Evolutionary conservation across 2,797 vertebrate genomes (phyloP).

Genomic region (Anableps anableps): DNA sequence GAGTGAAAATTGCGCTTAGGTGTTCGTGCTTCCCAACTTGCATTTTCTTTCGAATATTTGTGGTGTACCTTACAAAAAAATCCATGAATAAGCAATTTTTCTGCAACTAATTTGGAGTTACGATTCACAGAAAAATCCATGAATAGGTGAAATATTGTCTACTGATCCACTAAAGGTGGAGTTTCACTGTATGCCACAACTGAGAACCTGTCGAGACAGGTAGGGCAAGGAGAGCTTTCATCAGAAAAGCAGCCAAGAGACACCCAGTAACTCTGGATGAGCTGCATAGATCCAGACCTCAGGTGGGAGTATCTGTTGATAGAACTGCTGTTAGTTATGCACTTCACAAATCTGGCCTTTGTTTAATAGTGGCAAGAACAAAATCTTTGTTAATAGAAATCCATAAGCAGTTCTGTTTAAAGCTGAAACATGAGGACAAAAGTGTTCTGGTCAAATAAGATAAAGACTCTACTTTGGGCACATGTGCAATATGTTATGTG

Average conservation of each 20-base stretch:
- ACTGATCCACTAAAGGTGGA: too few relatives aligned
- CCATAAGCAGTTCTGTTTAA: too few relatives aligned
- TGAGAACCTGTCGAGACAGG: not conserved
- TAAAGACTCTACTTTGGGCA: too few relatives aligned
- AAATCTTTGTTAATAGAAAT: not conserved
- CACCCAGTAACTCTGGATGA: not conserved
- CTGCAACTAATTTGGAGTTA: not conserved
- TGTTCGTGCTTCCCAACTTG: too few relatives aligned
- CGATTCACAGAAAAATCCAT: not conserved
- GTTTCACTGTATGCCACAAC: not conserved
- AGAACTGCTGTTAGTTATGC: not conserved
- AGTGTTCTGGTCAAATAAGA: too few relatives aligned
- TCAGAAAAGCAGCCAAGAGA: not conserved
- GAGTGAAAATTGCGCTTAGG: too few relatives aligned
- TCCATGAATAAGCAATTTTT: not conserved
- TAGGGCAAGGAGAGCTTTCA: not conserved
- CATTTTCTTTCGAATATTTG: too few relatives aligned
- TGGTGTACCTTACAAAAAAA: not conserved
- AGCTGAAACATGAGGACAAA: too few relatives aligned
- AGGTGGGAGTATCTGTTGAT: not conserved
- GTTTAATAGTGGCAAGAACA: not conserved
- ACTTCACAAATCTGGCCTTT: not conserved
- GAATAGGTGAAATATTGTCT: too few relatives aligned
- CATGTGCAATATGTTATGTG: too few relatives aligned
- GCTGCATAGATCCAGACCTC: not conserved